These are phyloP conservation scores for Spialia ferax DNA, from an alignment of 2,888 invertebrate genomes.

Conservation along the genomic window DNA sequence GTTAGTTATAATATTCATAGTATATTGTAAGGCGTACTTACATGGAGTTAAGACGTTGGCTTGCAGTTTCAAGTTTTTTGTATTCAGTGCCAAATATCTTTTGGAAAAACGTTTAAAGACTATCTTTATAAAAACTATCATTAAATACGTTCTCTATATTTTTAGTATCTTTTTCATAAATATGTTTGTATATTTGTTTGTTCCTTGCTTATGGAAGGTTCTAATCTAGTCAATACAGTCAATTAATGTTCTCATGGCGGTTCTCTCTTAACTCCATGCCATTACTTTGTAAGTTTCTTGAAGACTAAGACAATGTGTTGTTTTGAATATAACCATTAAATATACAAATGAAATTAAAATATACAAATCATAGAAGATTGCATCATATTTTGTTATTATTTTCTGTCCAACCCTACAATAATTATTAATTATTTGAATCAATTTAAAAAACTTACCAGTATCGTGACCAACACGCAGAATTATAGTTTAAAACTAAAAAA, in stretches of 20 bases:
- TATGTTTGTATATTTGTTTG: background rate
- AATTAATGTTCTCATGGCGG: slow-evolving; percentile 26
- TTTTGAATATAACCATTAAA: slow-evolving; percentile 68
- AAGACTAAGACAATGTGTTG: slow-evolving; percentile 60
- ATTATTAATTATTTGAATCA: too few relatives aligned
- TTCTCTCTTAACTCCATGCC: slow-evolving; percentile 49
- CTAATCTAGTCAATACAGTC: slow-evolving; percentile 34
- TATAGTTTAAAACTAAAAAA: too few relatives aligned
- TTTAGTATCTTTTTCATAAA: background rate
- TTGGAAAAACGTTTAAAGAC: background rate
- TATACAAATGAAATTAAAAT: slow-evolving; percentile 66
- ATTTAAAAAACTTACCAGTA: too few relatives aligned
- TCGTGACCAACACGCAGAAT: too few relatives aligned
- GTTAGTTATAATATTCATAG: slow-evolving; percentile 52
- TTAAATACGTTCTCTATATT: background rate
- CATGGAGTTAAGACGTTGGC: slow-evolving; percentile 53
- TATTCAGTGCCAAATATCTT: slow-evolving; percentile 45
- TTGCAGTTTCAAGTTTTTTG: slow-evolving; percentile 35
- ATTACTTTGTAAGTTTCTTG: slow-evolving; percentile 56
- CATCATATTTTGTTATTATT: slow-evolving; percentile 68
- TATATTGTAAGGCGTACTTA: slow-evolving; percentile 50
- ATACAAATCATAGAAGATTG: slow-evolving; percentile 73
- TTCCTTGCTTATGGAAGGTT: background rate
- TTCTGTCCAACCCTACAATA: slow-evolving; percentile 29
- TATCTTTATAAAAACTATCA: background rate